These are phyloP conservation scores for Ciconia boyciana DNA, from an alignment of 2,113 vertebrate species.

Conservation along the genomic window DNA sequence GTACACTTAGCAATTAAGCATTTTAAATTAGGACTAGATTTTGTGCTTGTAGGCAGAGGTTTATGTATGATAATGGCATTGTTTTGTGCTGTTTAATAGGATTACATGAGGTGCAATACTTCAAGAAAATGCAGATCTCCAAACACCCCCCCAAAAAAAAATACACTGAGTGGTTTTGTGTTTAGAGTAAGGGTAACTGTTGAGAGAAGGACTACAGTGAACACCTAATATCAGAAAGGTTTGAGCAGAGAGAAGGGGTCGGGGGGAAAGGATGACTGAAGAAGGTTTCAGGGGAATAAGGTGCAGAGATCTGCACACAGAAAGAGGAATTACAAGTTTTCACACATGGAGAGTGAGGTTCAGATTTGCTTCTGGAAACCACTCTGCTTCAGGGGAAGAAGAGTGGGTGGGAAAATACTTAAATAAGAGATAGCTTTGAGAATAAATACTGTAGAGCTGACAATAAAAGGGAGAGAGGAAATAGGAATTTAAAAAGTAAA, in stretches of 20 bases:
- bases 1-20: not conserved
- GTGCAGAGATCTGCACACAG: not conserved
- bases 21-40: not conserved
- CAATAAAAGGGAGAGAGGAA: not conserved
- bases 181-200: not conserved
- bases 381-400: not conserved
- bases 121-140: not conserved
- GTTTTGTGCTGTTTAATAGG: not conserved
- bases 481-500: not conserved
- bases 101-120: not conserved
- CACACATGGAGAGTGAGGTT: not conserved
- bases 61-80: not conserved
- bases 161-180: fast-evolving
- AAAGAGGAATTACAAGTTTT: not conserved
- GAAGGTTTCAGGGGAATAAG: not conserved
- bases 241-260: not conserved
- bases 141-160: not conserved
- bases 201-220: not conserved
- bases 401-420: not conserved
- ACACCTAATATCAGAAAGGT: not conserved
- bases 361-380: not conserved
- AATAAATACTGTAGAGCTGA: not conserved
- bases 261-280: not conserved
- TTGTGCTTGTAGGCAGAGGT: not conserved
- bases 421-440: not conserved